Base-by-base conservation (phyloP, 2,888 invertebrate species). In the Pegoplata infirma region DNA sequence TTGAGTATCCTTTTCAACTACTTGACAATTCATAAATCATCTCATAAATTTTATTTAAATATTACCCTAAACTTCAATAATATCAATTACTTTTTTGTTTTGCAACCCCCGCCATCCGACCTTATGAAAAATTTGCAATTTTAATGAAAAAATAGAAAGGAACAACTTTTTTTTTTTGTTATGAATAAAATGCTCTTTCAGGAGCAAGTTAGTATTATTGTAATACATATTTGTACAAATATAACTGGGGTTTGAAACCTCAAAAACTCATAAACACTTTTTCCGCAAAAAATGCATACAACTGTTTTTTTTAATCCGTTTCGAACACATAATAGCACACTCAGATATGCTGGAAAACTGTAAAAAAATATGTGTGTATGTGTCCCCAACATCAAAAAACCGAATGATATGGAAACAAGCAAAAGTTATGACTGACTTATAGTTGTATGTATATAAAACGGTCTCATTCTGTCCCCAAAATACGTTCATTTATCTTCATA, bases 11-110 rank as follows among this genome's bases (percentile, higher is more conserved):
- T 59, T 78, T 64, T 59, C 59, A 72, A 69, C 74, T 74, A 66
- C 74, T 78, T 78, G 74, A 78, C 68, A 78, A 78, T 74, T 78
- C 69, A 78, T 78, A 78, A 78, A 78, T 78, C 74, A 78, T 74
- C 47, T 74, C 63, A 69, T 74, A 66, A 74, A 69, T 74, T 73
- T 73, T 69, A 19, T 68, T n/a, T 53, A 36, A 68, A 73, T 40
- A 73, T 64, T 63, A 40, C 59, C 47, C 53, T 69, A 21, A 58
- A 69, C 78, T 74, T 74, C 78, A 78, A 74, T 74, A 69, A 69
- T 49, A 64, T 64, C 74, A 78, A 78, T 74, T 69, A 47, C 51
- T 16, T 68, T 71, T 51, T n/a, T n/a, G n/a, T n/a, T n/a, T n/a
- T n/a, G n/a, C n/a, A n/a, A n/a, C n/a, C n/a, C 36, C 32, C 40